Evolutionary conservation across 2,797 vertebrate species (phyloP), one percentile per base, ranked within the genome.

Genomic region (Mormyrops boulengeri): DNA sequence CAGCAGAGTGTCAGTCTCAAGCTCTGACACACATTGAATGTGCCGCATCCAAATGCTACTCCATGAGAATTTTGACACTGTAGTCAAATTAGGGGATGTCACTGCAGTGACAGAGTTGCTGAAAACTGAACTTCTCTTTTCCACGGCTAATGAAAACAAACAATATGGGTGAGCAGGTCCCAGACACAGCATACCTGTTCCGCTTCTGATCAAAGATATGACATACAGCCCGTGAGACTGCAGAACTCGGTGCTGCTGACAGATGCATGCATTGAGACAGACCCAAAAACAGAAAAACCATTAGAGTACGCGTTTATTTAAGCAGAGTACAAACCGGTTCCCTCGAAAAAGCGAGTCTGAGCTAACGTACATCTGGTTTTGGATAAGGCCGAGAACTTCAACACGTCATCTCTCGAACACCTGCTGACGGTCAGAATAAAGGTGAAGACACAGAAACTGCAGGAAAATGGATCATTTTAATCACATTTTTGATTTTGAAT

Each of bases 191-290:
- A 89, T 88, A 93, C 92, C 89, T 89, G 91, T 92, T 94, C 93
- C 94, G 94, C 92, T 93, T 89, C 93, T 82, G 93, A 95, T 96
- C 95, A 95, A 95, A 95, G 95, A 95, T 93, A 93, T 91, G 93
- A 94, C 85, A 26, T 88, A 92, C 93, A 91, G 90, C 91, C 90
- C 88, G 93, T 93, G 91, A 92, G 91, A 91, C 55, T 94, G 93
- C 94, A 94, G 95, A 95, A 94, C 94, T 93, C 90, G 89, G 90
- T 49, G 85, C 92, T 26, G 93, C 93, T 95, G 95, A 96, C 94
- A 95, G 93, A 91, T 90, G 90, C 57, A 87, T 89, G 53, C 53
- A 30, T 85, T 34, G 57, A 17, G 77, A 62, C 52, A 52, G 69
- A 53, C 38, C 73, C 12, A n/a, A 34, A 53, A 62, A 89, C 88